Conservation (phyloP, 2,888 invertebrate genomes). For the Pycnomerus fuliginosus region DNA sequence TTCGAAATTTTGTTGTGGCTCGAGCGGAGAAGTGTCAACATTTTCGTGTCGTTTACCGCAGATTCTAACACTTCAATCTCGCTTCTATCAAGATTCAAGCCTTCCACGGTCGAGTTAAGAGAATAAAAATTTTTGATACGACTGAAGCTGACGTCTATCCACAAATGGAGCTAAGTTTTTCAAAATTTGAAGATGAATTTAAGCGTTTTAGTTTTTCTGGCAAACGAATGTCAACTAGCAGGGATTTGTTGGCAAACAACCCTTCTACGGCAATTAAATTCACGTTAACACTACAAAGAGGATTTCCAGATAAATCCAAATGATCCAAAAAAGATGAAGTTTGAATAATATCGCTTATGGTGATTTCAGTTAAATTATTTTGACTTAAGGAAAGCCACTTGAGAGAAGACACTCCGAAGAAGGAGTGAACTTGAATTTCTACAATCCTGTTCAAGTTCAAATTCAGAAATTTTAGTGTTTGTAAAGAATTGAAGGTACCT, state of each 20-base stretch:
- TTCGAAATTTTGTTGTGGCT: slow-evolving; percentile 1
- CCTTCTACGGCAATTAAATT: too few relatives aligned
- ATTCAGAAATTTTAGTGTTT: not conserved
- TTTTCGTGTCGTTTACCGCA: not conserved
- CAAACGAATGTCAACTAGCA: not conserved
- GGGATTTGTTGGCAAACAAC: too few relatives aligned
- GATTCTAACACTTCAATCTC: too few relatives aligned
- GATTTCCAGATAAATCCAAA: slow-evolving; percentile 1
- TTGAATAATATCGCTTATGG: not conserved
- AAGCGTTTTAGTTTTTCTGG: not conserved
- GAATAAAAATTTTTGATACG: not conserved
- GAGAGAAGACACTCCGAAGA: not conserved
- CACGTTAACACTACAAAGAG: too few relatives aligned
- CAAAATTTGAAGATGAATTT: not conserved
- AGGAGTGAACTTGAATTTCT: not conserved
- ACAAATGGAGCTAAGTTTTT: not conserved
- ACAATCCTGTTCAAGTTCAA: not conserved
- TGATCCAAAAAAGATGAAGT: not conserved
- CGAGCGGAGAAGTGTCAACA: not conserved
- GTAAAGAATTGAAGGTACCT: slow-evolving; percentile 1
- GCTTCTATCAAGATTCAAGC: not conserved
- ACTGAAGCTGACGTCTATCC: not conserved
- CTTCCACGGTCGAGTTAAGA: not conserved
- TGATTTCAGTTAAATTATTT: not conserved
- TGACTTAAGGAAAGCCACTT: not conserved